Evolutionary conservation across 2,797 vertebrate species (phyloP).

Genomic region (Pseudomugil gertrudae): DNA sequence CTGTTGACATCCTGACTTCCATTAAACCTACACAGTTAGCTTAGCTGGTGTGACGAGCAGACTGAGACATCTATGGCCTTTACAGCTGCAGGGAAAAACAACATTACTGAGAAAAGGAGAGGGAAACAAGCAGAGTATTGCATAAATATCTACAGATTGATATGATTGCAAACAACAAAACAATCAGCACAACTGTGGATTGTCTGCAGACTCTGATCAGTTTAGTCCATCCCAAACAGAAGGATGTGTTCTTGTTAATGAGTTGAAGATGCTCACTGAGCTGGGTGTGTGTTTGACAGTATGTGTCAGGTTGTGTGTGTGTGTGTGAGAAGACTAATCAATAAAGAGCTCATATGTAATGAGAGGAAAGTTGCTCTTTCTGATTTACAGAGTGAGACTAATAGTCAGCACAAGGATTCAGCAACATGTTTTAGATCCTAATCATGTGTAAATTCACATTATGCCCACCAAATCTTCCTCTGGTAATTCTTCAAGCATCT

Average conservation of each 20-base stretch:
- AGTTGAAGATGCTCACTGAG: too few species aligned
- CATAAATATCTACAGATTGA: too few species aligned
- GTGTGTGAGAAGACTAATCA: slow-evolving; percentile 21
- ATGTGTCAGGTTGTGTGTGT: background rate
- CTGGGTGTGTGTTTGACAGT: too few species aligned
- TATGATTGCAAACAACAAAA: background rate
- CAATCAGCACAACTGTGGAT: background rate
- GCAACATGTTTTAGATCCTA: background rate
- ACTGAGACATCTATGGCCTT: slow-evolving; percentile 41
- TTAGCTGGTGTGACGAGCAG: slow-evolving; percentile 44
- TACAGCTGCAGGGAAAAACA: slow-evolving; percentile 4
- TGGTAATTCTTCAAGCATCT: background rate
- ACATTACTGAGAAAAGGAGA: slow-evolving; percentile 2
- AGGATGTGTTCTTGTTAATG: background rate
- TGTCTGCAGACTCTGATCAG: background rate
- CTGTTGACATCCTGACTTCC: slow-evolving; percentile 47
- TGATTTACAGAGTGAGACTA: slow-evolving; percentile 5
- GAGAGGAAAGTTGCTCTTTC: slow-evolving; percentile 5
- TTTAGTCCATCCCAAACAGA: background rate
- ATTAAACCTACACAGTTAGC: slow-evolving; percentile 33
- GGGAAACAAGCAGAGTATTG: background rate
- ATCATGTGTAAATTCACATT: background rate
- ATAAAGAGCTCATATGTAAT: background rate
- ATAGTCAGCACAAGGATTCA: background rate
- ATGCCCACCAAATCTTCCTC: background rate